phyloP scores from a whole-genome alignment of 2,888 invertebrate genomes.

The Lottia gigantea region DNA sequence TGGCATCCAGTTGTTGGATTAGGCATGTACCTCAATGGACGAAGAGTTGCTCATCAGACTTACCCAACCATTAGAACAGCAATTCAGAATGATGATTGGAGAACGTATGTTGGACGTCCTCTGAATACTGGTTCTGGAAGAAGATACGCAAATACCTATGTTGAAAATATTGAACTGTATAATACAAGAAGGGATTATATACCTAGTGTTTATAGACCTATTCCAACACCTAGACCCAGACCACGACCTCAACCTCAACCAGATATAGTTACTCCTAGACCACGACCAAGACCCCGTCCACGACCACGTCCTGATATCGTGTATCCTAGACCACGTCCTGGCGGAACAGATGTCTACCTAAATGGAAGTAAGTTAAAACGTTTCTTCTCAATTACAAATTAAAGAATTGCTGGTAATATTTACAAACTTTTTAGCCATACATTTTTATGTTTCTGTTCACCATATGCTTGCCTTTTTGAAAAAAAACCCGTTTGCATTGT shows the following conservation, averaged over 20 bases:
- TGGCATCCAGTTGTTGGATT: constrained; percentile 57
- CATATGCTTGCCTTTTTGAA: too few relatives aligned
- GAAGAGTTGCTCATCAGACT: constrained; percentile 41
- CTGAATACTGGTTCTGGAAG: constrained; percentile 25
- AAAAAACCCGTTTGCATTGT: too few relatives aligned
- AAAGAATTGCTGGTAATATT: too few relatives aligned
- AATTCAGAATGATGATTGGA: constrained; percentile 41
- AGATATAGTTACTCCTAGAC: not conserved
- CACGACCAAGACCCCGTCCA: not conserved
- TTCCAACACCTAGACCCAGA: not conserved
- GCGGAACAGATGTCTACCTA: not conserved
- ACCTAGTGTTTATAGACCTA: constrained; percentile 9
- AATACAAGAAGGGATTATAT: constrained; percentile 49
- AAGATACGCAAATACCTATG: constrained; percentile 42
- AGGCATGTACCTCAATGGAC: constrained; percentile 53
- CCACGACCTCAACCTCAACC: constrained; percentile 15
- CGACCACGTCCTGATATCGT: too few relatives aligned
- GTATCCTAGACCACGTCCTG: not conserved
- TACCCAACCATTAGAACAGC: constrained; percentile 36
- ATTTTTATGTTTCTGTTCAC: too few relatives aligned
- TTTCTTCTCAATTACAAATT: too few relatives aligned
- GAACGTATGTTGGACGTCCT: constrained; percentile 51
- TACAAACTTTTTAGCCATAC: too few relatives aligned
- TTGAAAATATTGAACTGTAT: constrained; percentile 57
- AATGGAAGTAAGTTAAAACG: not conserved